Percentiles rank a stretch among this genome's conserved stretches.
Conservation (phyloP, 2,888 invertebrate species). For the Adineta ricciae region DNA sequence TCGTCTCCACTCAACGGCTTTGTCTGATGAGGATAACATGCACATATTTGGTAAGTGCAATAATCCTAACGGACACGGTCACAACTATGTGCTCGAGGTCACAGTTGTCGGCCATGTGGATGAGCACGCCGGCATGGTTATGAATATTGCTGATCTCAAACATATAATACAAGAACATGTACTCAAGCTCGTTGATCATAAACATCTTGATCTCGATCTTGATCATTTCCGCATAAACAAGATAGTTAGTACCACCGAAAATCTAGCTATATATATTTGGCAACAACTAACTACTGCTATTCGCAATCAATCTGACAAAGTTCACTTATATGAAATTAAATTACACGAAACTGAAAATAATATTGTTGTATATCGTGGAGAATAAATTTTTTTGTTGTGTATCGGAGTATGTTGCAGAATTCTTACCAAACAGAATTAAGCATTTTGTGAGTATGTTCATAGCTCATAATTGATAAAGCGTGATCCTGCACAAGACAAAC, state of each 20-base stretch:
- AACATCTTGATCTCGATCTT: slow-evolving; percentile 86
- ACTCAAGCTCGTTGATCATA: slow-evolving; percentile 84
- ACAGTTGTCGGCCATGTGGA: slow-evolving; percentile 78
- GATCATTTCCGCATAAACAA: slow-evolving; percentile 64
- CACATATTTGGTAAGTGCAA: slow-evolving; percentile 86
- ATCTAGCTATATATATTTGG: slow-evolving; percentile 82
- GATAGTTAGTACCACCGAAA: slow-evolving; percentile 77
- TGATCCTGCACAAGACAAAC: no score
- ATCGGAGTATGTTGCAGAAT: no score
- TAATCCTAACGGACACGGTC: slow-evolving; percentile 89
- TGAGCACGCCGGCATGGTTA: slow-evolving; percentile 80
- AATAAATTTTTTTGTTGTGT: no score
- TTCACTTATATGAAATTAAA: slow-evolving; percentile 70
- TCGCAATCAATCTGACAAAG: background rate
- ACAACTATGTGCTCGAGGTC: slow-evolving; percentile 85
- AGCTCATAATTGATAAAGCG: no score
- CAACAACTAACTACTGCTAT: slow-evolving; percentile 56
- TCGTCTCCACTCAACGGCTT: slow-evolving; percentile 50
- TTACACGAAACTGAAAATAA: slow-evolving; percentile 94
- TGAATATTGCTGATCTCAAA: slow-evolving; percentile 82
- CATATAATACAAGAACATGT: slow-evolving; percentile 67
- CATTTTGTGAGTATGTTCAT: no score
- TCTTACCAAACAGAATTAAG: no score
- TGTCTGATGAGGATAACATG: slow-evolving; percentile 71
- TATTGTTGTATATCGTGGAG: slow-evolving; percentile 74